Base-by-base conservation (phyloP, 2,113 vertebrate species). In the Dipodomys stephensi region DNA sequence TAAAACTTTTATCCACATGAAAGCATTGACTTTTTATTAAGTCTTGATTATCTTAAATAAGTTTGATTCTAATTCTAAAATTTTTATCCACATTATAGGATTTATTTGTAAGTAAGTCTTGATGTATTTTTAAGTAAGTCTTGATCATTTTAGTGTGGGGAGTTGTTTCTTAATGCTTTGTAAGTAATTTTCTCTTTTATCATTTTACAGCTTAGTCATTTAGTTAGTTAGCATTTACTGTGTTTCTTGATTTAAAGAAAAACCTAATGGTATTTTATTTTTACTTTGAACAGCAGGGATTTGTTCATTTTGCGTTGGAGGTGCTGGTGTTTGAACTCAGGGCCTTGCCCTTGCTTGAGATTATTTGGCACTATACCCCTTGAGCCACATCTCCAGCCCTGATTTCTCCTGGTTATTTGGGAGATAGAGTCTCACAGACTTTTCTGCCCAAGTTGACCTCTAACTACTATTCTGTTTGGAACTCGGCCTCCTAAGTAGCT, bases 61-160 rank as follows among this genome's bases (percentile, higher is more conserved):
- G 49, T 87, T 83, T 83, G 19, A 94, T 95, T 87, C 78, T 91
- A 2, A 86, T 92, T 96, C 90, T 10, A 83, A 90, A 85, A 23
- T 16, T 35, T 90, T 92, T 78, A 94, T 39, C 85, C 72, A 16
- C 64, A 35, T 95, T 89, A 96, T 91, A 91, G 77, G 82, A 89
- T 10, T 85, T 4, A 39, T 86, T 23, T 91, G 91, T 85, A 82
- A 83, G 16, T 84, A 35, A 73, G 27, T 77, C 57, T 57, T 57
- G 53, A 18, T 18, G 12, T 57, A 16, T 57, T 57, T 88, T 93
- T 85, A 78, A 79, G 20, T 84, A 35, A 69, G 27, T 69, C 57
- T 83, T 87, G 30, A 65, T 85, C 67, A n/a, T 12, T 72, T 83
- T 92, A 49, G 78, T 67, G 28, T 83, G 62, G 5, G 9, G 7